Evolutionary conservation across 2,797 vertebrate genomes (phyloP).

Genomic region (Perodicticus potto): DNA sequence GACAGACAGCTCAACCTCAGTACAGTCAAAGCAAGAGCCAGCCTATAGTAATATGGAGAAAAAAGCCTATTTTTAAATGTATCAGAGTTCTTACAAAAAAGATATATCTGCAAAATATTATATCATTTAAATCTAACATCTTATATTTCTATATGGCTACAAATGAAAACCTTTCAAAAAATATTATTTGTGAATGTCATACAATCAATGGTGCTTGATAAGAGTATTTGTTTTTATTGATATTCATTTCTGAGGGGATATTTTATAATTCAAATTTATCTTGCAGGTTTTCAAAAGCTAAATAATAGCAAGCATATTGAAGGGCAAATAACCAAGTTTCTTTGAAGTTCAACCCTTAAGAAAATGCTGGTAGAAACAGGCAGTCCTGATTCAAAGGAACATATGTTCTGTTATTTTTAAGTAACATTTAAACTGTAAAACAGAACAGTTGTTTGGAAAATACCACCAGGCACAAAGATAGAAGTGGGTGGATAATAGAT

Average conservation of each 20-base stretch:
- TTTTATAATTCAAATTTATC: neutral
- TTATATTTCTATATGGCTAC: neutral
- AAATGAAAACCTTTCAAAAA: constrained; percentile 43
- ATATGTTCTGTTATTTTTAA: constrained; percentile 59
- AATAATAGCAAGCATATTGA: constrained; percentile 45
- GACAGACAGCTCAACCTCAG: neutral
- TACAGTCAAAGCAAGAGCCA: constrained; percentile 10
- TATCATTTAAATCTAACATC: neutral
- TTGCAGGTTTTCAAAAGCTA: constrained; percentile 14
- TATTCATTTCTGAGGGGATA: neutral
- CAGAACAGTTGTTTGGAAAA: constrained; percentile 58
- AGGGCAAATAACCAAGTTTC: neutral
- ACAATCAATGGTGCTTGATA: neutral
- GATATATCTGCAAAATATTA: neutral
- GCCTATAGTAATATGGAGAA: neutral
- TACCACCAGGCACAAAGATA: neutral
- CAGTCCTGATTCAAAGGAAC: constrained; percentile 48
- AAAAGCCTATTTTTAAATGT: neutral
- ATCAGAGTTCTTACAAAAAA: neutral
- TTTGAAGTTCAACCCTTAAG: constrained; percentile 60
- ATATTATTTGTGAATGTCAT: neutral
- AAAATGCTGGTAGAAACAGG: constrained; percentile 46
- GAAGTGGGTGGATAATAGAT: neutral
- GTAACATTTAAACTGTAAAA: constrained; percentile 69
- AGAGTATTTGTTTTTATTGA: neutral